Evolutionary conservation across 2,797 vertebrate genomes (phyloP).

Genomic region (Diplodus puntazzo): DNA sequence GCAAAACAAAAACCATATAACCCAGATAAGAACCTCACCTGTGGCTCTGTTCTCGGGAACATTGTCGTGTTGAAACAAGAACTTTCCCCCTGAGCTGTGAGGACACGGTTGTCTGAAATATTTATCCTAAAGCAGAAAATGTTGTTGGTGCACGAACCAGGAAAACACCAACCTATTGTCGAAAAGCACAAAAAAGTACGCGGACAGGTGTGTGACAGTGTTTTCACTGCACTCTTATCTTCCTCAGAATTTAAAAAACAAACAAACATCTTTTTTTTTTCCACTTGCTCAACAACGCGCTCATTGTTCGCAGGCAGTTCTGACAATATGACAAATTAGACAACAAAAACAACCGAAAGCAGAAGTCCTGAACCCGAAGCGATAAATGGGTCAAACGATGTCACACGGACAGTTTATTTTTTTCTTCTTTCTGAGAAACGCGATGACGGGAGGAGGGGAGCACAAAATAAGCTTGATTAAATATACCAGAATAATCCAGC

Average conservation of each 20-base stretch:
- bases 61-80: neutral
- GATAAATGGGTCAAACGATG: neutral
- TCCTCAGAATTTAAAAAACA: too few species aligned
- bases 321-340: neutral
- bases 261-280: too few species aligned
- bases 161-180: neutral
- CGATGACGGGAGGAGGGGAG: slow-evolving; percentile 6
- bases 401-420: neutral
- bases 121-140: neutral
- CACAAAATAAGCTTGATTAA: slow-evolving; percentile 34
- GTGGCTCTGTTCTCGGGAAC: neutral
- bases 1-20: neutral
- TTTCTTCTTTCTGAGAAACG: slow-evolving; percentile 15
- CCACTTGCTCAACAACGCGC: neutral
- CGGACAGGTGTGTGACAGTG: neutral
- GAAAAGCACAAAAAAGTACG: neutral
- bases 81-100: neutral
- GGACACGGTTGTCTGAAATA: neutral
- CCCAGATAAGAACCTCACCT: neutral
- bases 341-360: neutral
- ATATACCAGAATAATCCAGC: slow-evolving; percentile 57
- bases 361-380: neutral
- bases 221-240: neutral
- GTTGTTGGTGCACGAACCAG: neutral
- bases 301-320: neutral